Evolutionary conservation across 2,888 invertebrate species (phyloP), one percentile per base, ranked within the genome.

Genomic region (Brachylomia viminalis): DNA sequence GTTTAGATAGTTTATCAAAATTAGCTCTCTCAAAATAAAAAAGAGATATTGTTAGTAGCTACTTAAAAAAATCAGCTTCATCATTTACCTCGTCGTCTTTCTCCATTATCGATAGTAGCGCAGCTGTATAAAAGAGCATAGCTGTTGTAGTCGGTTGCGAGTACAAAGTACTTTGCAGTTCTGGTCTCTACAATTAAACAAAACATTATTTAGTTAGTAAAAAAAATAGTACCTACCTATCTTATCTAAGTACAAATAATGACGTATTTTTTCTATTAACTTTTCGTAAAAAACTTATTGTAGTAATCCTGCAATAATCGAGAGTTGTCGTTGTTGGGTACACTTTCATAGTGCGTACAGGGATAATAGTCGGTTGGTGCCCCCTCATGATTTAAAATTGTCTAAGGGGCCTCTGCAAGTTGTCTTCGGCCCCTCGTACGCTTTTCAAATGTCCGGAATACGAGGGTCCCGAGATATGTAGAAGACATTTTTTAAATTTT

Each of bases 111-210:
- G 8, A 92, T 78, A 83, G 95, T 92, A 2, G 89, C 86, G 67
- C 96, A 96, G 82, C 91, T 95, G 88, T 96, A 96, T 6, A 94
- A 92, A 2, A 96, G 83, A 1, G 96, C 90, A 77, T 92, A 96
- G 84, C 67, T 92, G 0, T 13, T 68, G 81, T 96, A 96, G 78
- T 96, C 95, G 0, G 95, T 95, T 13, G 90, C 93, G 7, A 96
- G 88, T 1, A 96, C 85, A 80, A 92, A 94, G 80, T 93, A 94
- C 67, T 91, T 91, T 0, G 90, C 90, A 1, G 76, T 71, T 70
- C 87, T 89, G 0, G 74, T 79, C 13, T 86, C 94, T 80, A 47
- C 1, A 83, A 64, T 13, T 33, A 52, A 73, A 73, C 15, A 42
- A 65, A 42, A 58, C 15, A 52, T 47, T 33, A 69, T 13, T 56